Conservation (phyloP, 2,888 invertebrate species). For the Acleris holmiana region DNA sequence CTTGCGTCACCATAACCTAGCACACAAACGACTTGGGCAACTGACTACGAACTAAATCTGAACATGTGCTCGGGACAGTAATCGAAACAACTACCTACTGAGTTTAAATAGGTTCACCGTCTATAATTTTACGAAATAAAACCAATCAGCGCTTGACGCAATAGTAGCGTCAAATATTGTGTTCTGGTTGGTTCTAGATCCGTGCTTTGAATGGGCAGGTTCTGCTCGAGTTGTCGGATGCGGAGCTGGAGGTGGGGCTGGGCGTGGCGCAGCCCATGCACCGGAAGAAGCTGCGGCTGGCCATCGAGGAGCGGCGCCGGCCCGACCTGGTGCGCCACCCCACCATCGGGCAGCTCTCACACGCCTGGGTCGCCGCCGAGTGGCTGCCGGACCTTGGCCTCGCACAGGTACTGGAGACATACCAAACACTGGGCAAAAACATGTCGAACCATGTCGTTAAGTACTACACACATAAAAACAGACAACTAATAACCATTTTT, state of each 20-base stretch:
- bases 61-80: no score
- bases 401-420: conserved; percentile 77
- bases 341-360: conserved; percentile 93
- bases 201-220: conserved; percentile 91
- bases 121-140: neutral
- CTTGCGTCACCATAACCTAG: no score
- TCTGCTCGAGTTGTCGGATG: conserved; percentile 94
- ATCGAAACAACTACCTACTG: no score
- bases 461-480: no score
- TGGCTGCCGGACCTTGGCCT: conserved; percentile 97
- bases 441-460: no score
- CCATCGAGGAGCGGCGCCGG: conserved; percentile 96
- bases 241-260: conserved; percentile 95
- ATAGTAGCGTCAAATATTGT: conserved; percentile 83
- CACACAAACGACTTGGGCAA: no score
- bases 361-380: conserved; percentile 97
- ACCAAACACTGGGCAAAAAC: neutral
- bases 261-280: conserved; percentile 97
- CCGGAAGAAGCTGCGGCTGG: conserved; percentile 95
- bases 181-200: conserved; percentile 87
- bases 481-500: no score
- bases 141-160: conserved; percentile 63
- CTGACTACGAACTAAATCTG: no score
- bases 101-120: no score
- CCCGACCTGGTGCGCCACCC: conserved; percentile 95